phyloP scores from a whole-genome alignment of 2,888 invertebrate genomes.

The Odontothrips loti region DNA sequence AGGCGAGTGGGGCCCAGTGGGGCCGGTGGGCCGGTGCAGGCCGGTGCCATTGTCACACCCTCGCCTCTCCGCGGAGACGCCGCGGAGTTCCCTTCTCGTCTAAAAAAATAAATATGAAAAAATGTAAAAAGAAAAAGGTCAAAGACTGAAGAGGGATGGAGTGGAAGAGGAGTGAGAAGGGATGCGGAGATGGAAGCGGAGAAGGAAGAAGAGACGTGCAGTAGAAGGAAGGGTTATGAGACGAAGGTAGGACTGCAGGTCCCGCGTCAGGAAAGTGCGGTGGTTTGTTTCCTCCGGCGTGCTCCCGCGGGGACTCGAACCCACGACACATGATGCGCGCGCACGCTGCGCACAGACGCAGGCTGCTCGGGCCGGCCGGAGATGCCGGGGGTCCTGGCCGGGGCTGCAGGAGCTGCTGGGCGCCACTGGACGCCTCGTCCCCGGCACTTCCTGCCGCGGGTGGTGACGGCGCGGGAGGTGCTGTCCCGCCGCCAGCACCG shows the following conservation, averaged over 20 bases:
- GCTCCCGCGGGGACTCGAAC: not conserved
- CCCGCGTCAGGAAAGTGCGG: not conserved
- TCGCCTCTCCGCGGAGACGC: not conserved
- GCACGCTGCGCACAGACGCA: too few relatives aligned
- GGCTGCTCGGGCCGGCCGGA: constrained; percentile 4
- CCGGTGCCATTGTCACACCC: not conserved
- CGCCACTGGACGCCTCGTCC: not conserved
- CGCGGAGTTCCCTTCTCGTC: not conserved
- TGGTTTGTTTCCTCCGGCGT: too few relatives aligned
- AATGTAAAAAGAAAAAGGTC: not conserved
- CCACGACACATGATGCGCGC: too few relatives aligned
- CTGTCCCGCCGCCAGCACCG: constrained; percentile 2
- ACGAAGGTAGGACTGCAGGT: not conserved
- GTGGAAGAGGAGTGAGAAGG: not conserved
- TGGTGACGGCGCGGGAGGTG: constrained; percentile 8
- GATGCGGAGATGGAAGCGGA: not conserved
- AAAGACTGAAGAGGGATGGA: not conserved
- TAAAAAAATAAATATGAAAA: not conserved
- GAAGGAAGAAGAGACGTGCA: not conserved
- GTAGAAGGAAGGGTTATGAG: not conserved
- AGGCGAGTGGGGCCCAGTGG: too few relatives aligned
- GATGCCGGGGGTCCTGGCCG: not conserved
- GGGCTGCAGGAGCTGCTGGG: too few relatives aligned
- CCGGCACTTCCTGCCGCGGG: constrained; percentile 7
- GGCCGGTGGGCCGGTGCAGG: not conserved